Percentiles rank a stretch among this genome's conserved stretches.
Evolutionary conservation across 2,888 invertebrate species (phyloP).

Genomic region (Stenoptilia bipunctidactyla): DNA sequence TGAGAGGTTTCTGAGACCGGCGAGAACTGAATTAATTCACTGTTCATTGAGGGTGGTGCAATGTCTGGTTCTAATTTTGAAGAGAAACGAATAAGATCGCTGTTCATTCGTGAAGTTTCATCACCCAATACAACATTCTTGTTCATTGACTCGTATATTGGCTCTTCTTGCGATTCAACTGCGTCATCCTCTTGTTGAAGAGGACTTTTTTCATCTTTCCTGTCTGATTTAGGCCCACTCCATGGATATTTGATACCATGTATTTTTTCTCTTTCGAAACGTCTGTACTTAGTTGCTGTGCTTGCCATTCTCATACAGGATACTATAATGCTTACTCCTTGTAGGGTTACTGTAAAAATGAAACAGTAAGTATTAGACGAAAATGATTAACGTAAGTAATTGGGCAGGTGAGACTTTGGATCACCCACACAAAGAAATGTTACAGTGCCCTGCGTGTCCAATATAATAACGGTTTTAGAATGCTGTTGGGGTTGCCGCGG

Average conservation of each 20-base stretch:
- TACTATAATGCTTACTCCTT: slow-evolving; percentile 75
- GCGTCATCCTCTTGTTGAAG: too few relatives aligned
- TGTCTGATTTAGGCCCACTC: slow-evolving; percentile 42
- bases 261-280: slow-evolving; percentile 83
- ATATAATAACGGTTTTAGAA: too few relatives aligned
- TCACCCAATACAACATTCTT: slow-evolving; percentile 11
- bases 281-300: slow-evolving; percentile 78
- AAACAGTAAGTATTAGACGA: too few relatives aligned
- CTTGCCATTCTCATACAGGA: slow-evolving; percentile 78
- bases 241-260: slow-evolving; percentile 82
- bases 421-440: too few relatives aligned
- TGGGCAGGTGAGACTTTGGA: too few relatives aligned
- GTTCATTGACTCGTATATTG: slow-evolving; percentile 33
- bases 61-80: slow-evolving; percentile 8
- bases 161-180: slow-evolving; percentile 25
- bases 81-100: slow-evolving; percentile 13
- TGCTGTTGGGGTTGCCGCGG: too few relatives aligned
- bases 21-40: slow-evolving; percentile 53
- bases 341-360: slow-evolving; percentile 73
- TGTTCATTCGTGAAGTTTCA: slow-evolving; percentile 25
- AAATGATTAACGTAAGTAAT: too few relatives aligned
- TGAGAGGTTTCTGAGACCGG: slow-evolving; percentile 30
- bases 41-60: slow-evolving; percentile 22
- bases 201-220: slow-evolving; percentile 11
- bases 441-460: too few relatives aligned